phyloP scores from a whole-genome alignment of 2,888 invertebrate genomes.

The Drosophila kanekoi region DNA sequence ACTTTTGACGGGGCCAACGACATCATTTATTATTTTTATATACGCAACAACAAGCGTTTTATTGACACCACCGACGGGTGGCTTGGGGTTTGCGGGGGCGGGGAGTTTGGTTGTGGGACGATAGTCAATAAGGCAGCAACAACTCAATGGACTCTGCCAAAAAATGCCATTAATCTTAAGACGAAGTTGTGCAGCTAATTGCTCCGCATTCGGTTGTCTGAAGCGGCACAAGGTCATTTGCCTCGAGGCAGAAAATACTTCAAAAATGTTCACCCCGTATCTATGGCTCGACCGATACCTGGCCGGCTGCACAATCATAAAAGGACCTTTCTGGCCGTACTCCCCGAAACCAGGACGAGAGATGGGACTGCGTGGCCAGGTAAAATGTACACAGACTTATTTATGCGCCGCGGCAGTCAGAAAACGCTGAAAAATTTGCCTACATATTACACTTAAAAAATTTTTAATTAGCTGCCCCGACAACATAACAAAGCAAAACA shows the following conservation, averaged over 20 bases:
- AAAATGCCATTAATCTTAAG: constrained; percentile 72
- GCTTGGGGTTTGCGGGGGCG: neutral
- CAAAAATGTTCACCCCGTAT: constrained; percentile 10
- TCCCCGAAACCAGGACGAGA: no score
- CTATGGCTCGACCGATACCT: constrained; percentile 17
- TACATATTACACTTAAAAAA: constrained; percentile 70
- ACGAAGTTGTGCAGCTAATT: constrained; percentile 77
- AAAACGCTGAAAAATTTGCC: constrained; percentile 57
- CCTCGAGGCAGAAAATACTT: constrained; percentile 21
- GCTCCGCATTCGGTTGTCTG: constrained; percentile 61
- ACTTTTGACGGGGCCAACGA: constrained; percentile 39
- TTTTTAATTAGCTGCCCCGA: constrained; percentile 74
- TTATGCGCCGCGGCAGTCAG: constrained; percentile 45
- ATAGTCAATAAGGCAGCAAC: constrained; percentile 63
- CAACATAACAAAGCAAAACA: constrained; percentile 45
- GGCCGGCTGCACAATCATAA: constrained; percentile 55
- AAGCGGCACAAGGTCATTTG: constrained; percentile 60
- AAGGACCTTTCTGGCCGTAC: no score
- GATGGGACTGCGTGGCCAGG: constrained; percentile 26
- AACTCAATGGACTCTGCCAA: constrained; percentile 55
- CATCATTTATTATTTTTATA: constrained; percentile 78
- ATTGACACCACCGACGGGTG: constrained; percentile 63
- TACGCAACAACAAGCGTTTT: constrained; percentile 65
- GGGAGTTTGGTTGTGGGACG: neutral
- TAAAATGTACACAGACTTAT: constrained; percentile 56